These are phyloP conservation scores for Hanleya hanleyi DNA, from an alignment of 2,888 invertebrate species.

Conservation along the genomic window DNA sequence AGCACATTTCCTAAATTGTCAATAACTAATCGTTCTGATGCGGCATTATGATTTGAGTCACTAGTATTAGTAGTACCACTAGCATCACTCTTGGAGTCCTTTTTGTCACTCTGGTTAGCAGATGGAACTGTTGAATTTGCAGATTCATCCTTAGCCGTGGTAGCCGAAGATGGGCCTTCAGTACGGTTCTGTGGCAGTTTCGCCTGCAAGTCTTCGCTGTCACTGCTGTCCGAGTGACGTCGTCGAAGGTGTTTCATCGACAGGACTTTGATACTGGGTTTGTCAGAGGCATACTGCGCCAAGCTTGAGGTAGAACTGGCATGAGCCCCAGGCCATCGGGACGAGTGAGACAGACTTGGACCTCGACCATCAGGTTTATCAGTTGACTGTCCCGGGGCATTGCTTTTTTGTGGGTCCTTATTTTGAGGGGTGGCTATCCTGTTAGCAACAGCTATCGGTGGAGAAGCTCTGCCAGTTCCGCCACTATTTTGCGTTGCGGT, in stretches of 20 bases:
- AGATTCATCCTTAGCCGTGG: not conserved
- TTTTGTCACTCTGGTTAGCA: too few species aligned
- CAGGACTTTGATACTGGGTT: conserved; percentile 64
- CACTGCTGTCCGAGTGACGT: conserved; percentile 67
- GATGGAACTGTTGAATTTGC: too few species aligned
- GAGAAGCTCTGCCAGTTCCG: not conserved
- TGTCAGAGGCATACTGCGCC: conserved; percentile 52
- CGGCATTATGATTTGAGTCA: not conserved
- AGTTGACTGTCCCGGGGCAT: not conserved
- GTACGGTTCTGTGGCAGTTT: conserved; percentile 28
- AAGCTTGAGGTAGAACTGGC: not conserved
- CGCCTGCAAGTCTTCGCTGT: conserved; percentile 55
- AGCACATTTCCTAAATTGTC: conserved; percentile 52
- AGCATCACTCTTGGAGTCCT: not conserved
- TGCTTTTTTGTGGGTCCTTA: not conserved
- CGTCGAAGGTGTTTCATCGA: conserved; percentile 66
- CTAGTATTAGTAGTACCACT: not conserved
- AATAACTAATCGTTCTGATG: conserved; percentile 46
- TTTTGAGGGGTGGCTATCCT: not conserved
- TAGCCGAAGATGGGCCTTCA: not conserved
- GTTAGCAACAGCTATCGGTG: not conserved
- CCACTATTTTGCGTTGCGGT: not conserved
- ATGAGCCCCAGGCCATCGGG: not conserved
- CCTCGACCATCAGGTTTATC: not conserved
- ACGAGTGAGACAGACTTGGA: not conserved